Base-by-base conservation (phyloP, 2,113 vertebrate genomes). In the Osmerus eperlanus region DNA sequence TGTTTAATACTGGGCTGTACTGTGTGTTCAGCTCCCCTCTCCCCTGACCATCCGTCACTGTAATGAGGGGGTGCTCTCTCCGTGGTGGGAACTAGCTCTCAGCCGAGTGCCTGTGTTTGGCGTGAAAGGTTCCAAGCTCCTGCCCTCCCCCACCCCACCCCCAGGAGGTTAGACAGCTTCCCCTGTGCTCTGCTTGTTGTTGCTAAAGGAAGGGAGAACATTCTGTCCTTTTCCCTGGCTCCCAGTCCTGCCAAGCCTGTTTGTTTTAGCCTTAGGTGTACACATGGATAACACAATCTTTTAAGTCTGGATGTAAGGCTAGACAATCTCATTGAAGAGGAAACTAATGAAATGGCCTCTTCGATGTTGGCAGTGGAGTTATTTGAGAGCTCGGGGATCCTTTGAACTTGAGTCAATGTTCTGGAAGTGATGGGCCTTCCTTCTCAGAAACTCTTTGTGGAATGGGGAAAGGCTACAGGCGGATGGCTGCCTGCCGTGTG, bases 141-240 rank as follows among this genome's bases (percentile, higher is more conserved):
- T 32, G 62, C 29, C 55, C 55, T 15, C 55, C 55, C 55, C 55
- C 55, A 9, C 55, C 55, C 55, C n/a, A n/a, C n/a, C n/a, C 55
- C 55, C 55, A 16, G n/a, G n/a, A 56, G 15, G 15, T n/a, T 19
- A 18, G 55, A 56, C 15, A n/a, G 15, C 4, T 3, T 1, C 55
- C 55, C 15, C n/a, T 56, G 55, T 5, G 32, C 8, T 65, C 68
- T 74, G 23, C 51, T 55, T 55, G 59, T 69, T 28, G 62, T 65
- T 69, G 61, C 65, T 47, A 11, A 58, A 65, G 25, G 28, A 53
- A 23, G 47, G 47, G 28, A 55, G 83, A 85, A 85, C 84, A 78
- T 66, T 4, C 0, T 76, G 81, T 87, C 21, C 81, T 82, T 75
- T 18, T 81, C 73, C 29, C 55, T 56, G 8, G 16, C 58, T 68